Evolutionary conservation across 1,140 invertebrate species (phyloP), one percentile per base, ranked within the genome.

Genomic region (Drosophila quadrilineata): DNA sequence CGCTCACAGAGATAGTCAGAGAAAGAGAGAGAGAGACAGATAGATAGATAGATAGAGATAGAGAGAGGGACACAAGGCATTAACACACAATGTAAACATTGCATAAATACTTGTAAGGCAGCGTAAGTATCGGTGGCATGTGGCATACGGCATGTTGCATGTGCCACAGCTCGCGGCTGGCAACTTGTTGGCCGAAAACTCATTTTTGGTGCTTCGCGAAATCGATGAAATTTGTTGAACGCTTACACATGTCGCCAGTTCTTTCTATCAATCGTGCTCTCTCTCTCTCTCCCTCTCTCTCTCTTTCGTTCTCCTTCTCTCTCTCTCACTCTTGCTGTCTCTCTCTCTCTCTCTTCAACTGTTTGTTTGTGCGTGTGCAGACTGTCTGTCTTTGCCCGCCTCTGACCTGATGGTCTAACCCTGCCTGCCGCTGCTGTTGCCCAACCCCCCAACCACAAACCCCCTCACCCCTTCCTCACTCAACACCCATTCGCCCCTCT

Each of bases 51-150:
- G n/a, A n/a, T n/a, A n/a, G n/a, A n/a, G n/a, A n/a, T n/a, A n/a
- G n/a, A n/a, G n/a, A n/a, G n/a, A n/a, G n/a, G 21, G 9, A 31
- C 4, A 16, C 49, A 38, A 36, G 53, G 64, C 73, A 68, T 85
- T 73, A 85, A 82, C 79, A 84, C 73, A 85, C 77, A 70, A 82
- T 82, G 73, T 84, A 85, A 85, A 77, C 75, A 80, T 77, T 80
- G 79, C 77, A 82, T 84, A 85, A 84, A 85, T 79, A 66, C 63
- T 60, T 66, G 63, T 52, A 76, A 76, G 56, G 36, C 36, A 9
- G 10, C 52, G 54, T 48, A 59, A 46, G 38, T 19, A 58, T 49
- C 12, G 9, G 50, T 29, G 36, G 22, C 21, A 56, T 48, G 58
- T 22, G 40, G 40, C 40, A 45, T 28, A 24, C 28, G 22, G 41